phyloP scores from a whole-genome alignment of 2,797 vertebrate species.

The Helicolenus hilgendorfi region DNA sequence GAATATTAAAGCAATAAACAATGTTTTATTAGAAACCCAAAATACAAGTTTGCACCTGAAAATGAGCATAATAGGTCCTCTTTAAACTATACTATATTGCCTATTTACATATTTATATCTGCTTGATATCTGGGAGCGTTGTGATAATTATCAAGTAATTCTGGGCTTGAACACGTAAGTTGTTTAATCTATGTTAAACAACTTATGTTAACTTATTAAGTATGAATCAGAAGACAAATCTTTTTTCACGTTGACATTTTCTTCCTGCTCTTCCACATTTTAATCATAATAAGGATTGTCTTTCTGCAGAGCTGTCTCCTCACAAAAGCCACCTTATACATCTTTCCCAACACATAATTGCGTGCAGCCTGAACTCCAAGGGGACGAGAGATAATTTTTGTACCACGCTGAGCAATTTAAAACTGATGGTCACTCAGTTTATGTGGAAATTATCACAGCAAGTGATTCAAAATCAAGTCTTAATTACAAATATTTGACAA shows the following conservation, averaged over 20 bases:
- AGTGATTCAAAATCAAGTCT: conserved; percentile 37
- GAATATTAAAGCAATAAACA: background rate
- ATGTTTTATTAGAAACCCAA: background rate
- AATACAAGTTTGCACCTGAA: background rate
- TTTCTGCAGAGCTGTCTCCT: conserved; percentile 9
- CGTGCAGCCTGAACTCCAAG: background rate
- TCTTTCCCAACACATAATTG: conserved; percentile 12
- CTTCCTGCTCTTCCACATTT: background rate
- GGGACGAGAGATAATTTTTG: background rate
- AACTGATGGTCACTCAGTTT: background rate
- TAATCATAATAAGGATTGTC: background rate
- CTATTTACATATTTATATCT: background rate
- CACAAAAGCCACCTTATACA: conserved; percentile 4
- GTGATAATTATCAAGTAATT: background rate
- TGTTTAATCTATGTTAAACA: background rate
- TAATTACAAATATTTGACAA: conserved; percentile 68
- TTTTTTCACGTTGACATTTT: background rate
- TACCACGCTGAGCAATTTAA: conserved; percentile 17
- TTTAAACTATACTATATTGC: background rate
- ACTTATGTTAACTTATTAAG: too few species aligned
- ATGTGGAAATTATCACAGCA: conserved; percentile 39
- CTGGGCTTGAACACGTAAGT: background rate
- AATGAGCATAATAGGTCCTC: background rate
- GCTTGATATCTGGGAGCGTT: background rate
- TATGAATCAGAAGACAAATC: background rate